phyloP scores from a whole-genome alignment of 2,888 invertebrate species.

The Tachina grossa region DNA sequence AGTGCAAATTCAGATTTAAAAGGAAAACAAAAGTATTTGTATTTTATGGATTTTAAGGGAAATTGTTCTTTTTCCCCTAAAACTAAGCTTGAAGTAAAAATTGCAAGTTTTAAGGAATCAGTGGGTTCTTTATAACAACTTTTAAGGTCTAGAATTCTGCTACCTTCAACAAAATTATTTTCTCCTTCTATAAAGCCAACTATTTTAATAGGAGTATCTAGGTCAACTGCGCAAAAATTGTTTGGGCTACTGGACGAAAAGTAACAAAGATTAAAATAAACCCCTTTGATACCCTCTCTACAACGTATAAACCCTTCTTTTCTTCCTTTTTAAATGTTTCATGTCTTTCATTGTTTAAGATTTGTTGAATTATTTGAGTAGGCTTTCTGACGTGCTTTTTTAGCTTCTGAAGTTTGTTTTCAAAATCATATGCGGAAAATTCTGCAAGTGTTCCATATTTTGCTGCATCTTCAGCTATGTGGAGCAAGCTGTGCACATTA shows the following conservation, averaged over 20 bases:
- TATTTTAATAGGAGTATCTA: conserved; percentile 47
- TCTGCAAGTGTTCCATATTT: conserved; percentile 34
- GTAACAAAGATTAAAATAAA: conserved; percentile 36
- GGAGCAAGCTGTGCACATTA: conserved; percentile 45
- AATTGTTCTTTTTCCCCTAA: conserved; percentile 47
- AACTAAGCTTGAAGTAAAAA: conserved; percentile 32
- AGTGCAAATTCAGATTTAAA: too few species aligned
- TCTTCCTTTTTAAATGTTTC: conserved; percentile 2
- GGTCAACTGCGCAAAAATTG: conserved; percentile 40
- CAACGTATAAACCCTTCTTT: conserved; percentile 41
- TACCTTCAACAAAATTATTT: conserved; percentile 42
- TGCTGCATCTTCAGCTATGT: conserved; percentile 32
- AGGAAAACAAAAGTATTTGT: conserved; percentile 38
- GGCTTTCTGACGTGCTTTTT: conserved; percentile 22
- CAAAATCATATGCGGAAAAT: conserved; percentile 51
- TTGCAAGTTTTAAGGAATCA: conserved; percentile 41
- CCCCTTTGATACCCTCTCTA: conserved; percentile 30
- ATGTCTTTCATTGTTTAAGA: neutral
- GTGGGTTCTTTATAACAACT: conserved; percentile 47
- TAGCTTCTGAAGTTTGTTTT: conserved; percentile 37
- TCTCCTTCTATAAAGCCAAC: conserved; percentile 44
- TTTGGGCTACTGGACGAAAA: conserved; percentile 39
- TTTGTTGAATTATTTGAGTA: conserved; percentile 2
- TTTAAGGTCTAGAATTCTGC: conserved; percentile 35
- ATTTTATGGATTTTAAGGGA: conserved; percentile 38